Evolutionary conservation across 2,113 vertebrate genomes (phyloP).

Genomic region (Pseudonaja textilis): DNA sequence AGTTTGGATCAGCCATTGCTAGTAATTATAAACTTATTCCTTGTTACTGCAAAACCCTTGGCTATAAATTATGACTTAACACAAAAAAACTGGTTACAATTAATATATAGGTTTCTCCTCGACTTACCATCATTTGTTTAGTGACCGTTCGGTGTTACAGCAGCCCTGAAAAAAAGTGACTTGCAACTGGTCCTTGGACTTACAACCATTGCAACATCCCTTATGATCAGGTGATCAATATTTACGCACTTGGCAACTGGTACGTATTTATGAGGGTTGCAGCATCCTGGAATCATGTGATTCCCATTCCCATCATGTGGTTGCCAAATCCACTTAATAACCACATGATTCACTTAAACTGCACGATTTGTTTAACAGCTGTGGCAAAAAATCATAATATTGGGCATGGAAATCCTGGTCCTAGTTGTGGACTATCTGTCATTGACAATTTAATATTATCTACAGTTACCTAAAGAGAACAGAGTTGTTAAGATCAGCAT

Average conservation of each 20-base stretch:
- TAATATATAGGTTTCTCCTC: neutral
- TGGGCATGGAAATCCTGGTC: no score
- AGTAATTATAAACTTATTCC: neutral
- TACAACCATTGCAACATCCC: neutral
- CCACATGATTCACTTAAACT: no score
- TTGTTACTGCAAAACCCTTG: neutral
- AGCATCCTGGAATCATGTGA: neutral
- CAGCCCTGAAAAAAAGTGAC: neutral
- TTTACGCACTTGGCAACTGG: neutral
- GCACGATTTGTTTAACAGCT: no score
- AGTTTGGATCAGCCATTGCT: neutral
- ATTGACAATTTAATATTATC: neutral
- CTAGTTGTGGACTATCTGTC: no score
- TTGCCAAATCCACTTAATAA: neutral
- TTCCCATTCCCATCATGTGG: neutral
- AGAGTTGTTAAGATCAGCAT: neutral
- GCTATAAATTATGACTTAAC: neutral
- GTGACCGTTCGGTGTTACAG: neutral
- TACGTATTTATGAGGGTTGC: neutral
- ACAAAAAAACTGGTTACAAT: neutral
- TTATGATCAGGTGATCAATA: neutral
- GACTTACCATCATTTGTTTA: neutral
- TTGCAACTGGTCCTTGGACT: neutral
- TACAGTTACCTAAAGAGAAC: neutral
- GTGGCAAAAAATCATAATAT: no score